Percentiles rank a stretch among this genome's conserved stretches.
These are phyloP conservation scores for Phyllostomus hastatus DNA, from an alignment of 2,113 vertebrate species.

Conservation along the genomic window DNA sequence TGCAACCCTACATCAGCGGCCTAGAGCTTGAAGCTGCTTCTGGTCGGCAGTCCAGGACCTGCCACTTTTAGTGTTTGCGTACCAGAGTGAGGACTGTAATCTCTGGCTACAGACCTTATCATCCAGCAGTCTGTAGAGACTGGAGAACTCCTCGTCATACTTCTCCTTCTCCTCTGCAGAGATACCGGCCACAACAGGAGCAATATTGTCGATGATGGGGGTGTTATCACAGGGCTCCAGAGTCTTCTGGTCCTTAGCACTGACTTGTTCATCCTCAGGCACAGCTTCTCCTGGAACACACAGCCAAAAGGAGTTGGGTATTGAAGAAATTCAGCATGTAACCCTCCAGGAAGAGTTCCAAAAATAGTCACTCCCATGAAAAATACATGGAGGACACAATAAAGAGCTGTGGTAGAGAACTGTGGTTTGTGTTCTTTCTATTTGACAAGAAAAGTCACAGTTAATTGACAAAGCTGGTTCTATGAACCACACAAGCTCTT, in stretches of 20 bases:
- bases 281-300: constrained; percentile 88
- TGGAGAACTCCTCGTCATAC: constrained; percentile 88
- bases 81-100: not conserved
- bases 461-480: not conserved
- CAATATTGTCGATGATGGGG: constrained; percentile 86
- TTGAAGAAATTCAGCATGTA: not conserved
- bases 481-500: not conserved
- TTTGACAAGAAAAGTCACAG: not conserved
- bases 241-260: constrained; percentile 89
- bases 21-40: not conserved
- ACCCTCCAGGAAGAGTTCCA: not conserved
- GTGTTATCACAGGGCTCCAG: constrained; percentile 89
- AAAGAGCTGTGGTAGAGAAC: not conserved
- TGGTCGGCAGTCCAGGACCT: not conserved
- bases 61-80: not conserved
- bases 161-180: constrained; percentile 85
- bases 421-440: not conserved
- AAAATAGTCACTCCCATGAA: not conserved
- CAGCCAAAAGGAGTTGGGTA: not conserved
- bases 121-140: constrained; percentile 93
- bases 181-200: constrained; percentile 77
- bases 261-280: constrained; percentile 91
- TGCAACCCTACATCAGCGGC: not conserved
- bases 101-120: constrained; percentile 86
- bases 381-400: not conserved